phyloP scores from a whole-genome alignment of 2,797 vertebrate species.

The Micropoecilia bifurca region DNA sequence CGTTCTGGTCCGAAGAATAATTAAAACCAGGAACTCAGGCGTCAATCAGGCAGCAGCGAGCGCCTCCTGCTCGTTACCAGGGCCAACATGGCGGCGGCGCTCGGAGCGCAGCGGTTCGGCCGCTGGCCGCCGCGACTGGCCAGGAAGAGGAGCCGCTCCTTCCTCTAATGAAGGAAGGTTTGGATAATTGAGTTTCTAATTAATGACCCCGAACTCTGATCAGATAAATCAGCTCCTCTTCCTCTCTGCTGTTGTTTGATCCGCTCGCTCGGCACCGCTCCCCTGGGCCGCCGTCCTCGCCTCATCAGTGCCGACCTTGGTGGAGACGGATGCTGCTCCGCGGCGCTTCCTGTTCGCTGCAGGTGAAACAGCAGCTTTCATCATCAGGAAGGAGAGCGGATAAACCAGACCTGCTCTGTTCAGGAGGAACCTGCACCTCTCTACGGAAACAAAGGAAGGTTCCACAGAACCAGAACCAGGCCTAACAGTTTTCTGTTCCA shows the following conservation, averaged over 20 bases:
- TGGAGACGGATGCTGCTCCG: conserved; percentile 21
- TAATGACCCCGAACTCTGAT: conserved; percentile 96
- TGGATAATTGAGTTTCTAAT: conserved; percentile 99
- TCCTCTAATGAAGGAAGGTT: conserved; percentile 96
- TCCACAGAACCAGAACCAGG: no score
- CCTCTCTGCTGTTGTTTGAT: conserved; percentile 60
- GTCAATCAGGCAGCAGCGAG: conserved; percentile 63
- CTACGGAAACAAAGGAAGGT: no score
- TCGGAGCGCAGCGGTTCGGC: conserved; percentile 32
- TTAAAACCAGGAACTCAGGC: conserved; percentile 68
- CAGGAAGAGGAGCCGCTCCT: conserved; percentile 69
- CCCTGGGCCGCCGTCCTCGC: conserved; percentile 89
- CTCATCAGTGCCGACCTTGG: conserved; percentile 86
- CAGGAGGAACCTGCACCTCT: background rate
- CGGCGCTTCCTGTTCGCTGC: no score
- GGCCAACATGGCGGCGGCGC: conserved; percentile 42
- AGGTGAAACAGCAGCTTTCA: background rate
- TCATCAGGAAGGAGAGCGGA: background rate
- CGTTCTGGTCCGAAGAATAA: conserved; percentile 70
- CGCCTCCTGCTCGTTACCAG: background rate
- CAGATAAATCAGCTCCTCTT: conserved; percentile 86
- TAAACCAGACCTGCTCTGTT: background rate
- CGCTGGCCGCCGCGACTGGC: conserved; percentile 10
- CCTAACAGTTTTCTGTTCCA: no score
- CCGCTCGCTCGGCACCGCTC: conserved; percentile 65